Percentiles rank a stretch among this genome's conserved stretches.
phyloP scores from a whole-genome alignment of 2,888 invertebrate genomes.

The Sarcophaga subvicina region DNA sequence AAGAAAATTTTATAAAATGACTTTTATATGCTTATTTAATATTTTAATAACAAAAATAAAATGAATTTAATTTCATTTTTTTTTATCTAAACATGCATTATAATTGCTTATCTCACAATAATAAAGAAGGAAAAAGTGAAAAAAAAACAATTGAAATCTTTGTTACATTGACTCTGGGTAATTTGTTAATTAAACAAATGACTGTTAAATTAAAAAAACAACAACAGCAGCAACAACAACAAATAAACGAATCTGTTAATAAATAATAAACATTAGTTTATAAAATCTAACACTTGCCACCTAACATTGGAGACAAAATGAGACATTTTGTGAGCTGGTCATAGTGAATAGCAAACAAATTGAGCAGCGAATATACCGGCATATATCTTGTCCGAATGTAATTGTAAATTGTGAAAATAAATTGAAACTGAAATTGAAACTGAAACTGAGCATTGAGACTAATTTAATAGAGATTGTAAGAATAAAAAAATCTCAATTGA shows the following conservation, averaged over 20 bases:
- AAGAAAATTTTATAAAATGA: too few species aligned
- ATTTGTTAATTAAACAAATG: slow-evolving; percentile 33
- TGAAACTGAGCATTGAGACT: too few species aligned
- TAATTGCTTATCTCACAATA: background rate
- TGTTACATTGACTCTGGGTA: slow-evolving; percentile 2
- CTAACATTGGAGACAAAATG: too few species aligned
- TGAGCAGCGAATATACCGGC: too few species aligned
- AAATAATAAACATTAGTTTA: too few species aligned
- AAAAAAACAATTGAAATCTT: slow-evolving; percentile 9
- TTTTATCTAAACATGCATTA: background rate
- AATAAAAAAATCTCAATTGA: background rate
- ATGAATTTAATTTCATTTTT: background rate
- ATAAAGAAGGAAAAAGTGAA: background rate
- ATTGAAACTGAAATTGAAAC: too few species aligned
- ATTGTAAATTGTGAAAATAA: too few species aligned
- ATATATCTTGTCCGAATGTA: too few species aligned
- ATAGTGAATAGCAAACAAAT: too few species aligned
- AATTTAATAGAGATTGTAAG: too few species aligned
- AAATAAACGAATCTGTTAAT: background rate
- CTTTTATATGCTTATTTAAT: background rate
- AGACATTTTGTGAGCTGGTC: too few species aligned
- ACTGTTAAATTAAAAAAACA: background rate
- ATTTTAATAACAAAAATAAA: background rate
- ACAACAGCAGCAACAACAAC: background rate
- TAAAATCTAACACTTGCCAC: too few species aligned